phyloP scores from a whole-genome alignment of 2,797 vertebrate species.

The Glyptemys insculpta region DNA sequence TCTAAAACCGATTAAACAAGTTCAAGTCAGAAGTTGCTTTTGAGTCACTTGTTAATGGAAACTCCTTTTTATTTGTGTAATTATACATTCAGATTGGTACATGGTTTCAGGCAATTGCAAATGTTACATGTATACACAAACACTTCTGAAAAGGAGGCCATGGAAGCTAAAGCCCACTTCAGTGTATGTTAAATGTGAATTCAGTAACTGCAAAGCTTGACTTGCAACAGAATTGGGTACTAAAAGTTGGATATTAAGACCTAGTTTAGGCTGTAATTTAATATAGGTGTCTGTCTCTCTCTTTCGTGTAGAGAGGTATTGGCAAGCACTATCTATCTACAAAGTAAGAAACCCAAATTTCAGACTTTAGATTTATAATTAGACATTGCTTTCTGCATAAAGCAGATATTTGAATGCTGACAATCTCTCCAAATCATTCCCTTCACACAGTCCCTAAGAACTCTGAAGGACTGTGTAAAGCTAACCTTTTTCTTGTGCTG shows the following conservation, averaged over 20 bases:
- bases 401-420: neutral
- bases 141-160: neutral
- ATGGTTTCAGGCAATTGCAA: neutral
- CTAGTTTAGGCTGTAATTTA: neutral
- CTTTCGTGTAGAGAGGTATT: neutral
- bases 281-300: neutral
- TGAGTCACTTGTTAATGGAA: neutral
- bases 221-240: neutral
- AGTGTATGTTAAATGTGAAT: neutral
- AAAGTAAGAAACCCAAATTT: neutral
- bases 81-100: neutral
- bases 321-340: neutral
- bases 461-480: neutral
- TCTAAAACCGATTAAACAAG: neutral
- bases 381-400: neutral
- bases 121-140: neutral
- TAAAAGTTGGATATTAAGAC: neutral
- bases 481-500: conserved; percentile 8
- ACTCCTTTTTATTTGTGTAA: neutral
- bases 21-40: neutral
- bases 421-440: neutral
- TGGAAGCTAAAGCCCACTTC: neutral
- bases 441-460: rapidly evolving
- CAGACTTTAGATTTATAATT: neutral
- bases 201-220: neutral